Percentiles rank a stretch among this genome's conserved stretches.
Conservation (phyloP, 2,113 vertebrate species). For the Vidua chalybeata region DNA sequence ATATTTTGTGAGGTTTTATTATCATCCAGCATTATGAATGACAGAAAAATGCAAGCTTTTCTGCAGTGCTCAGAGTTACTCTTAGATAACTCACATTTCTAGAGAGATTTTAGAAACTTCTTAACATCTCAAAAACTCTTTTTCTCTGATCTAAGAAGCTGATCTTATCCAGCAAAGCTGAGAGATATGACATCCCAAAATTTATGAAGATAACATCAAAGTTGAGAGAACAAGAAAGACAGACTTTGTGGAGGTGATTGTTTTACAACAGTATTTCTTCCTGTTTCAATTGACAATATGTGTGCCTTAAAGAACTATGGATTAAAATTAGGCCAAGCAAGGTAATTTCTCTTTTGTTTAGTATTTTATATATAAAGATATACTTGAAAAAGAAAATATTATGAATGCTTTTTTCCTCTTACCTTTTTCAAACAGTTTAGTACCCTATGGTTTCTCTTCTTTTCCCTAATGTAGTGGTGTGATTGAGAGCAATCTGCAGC, state of each 20-base stretch:
- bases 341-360: not conserved
- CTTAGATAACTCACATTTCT: not conserved
- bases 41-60: not conserved
- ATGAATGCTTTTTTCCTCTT: not conserved
- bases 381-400: not conserved
- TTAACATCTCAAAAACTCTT: not conserved
- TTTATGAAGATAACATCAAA: not conserved
- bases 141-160: not conserved
- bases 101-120: not conserved
- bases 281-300: not conserved
- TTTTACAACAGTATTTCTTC: not conserved
- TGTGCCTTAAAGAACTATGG: not conserved
- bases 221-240: not conserved
- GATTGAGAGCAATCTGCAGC: not conserved
- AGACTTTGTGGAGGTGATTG: not conserved
- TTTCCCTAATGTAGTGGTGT: not conserved
- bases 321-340: not conserved
- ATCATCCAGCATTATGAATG: not conserved
- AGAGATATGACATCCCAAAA: not conserved
- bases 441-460: not conserved
- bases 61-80: not conserved
- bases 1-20: not conserved
- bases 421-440: not conserved
- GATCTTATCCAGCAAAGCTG: not conserved
- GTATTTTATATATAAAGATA: not conserved